These are phyloP conservation scores for Mesembrinibis cayennensis DNA, from an alignment of 2,113 vertebrate genomes.

Conservation along the genomic window DNA sequence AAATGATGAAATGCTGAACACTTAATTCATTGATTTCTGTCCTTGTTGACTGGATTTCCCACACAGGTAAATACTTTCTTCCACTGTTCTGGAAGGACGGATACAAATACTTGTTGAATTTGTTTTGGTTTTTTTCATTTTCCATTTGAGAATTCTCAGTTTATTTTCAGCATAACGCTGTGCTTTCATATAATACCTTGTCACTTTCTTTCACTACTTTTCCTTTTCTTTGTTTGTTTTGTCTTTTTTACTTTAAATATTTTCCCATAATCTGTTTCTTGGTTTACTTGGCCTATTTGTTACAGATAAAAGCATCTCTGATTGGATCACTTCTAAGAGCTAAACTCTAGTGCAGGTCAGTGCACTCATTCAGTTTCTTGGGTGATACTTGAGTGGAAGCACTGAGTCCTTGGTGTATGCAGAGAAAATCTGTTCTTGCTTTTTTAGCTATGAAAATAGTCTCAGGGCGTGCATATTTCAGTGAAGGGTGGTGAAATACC, in stretches of 20 bases:
- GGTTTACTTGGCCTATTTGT: not conserved
- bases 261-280: not conserved
- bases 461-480: not conserved
- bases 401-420: fast-evolving
- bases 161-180: not conserved
- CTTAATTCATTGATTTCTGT: not conserved
- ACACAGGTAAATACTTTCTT: not conserved
- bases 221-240: not conserved
- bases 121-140: not conserved
- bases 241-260: not conserved
- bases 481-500: not conserved
- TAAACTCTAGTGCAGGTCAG: fast-evolving
- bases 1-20: not conserved
- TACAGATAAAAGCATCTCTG: not conserved
- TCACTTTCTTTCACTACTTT: not conserved
- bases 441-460: no score
- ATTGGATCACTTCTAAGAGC: not conserved
- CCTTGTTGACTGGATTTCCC: not conserved
- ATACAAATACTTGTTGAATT: not conserved
- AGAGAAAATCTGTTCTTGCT: not conserved
- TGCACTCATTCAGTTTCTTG: not conserved
- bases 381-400: not conserved
- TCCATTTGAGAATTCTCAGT: not conserved
- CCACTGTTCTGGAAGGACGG: not conserved
- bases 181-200: not conserved